phyloP scores from a whole-genome alignment of 2,797 vertebrate species.

The Spondyliosoma cantharus region DNA sequence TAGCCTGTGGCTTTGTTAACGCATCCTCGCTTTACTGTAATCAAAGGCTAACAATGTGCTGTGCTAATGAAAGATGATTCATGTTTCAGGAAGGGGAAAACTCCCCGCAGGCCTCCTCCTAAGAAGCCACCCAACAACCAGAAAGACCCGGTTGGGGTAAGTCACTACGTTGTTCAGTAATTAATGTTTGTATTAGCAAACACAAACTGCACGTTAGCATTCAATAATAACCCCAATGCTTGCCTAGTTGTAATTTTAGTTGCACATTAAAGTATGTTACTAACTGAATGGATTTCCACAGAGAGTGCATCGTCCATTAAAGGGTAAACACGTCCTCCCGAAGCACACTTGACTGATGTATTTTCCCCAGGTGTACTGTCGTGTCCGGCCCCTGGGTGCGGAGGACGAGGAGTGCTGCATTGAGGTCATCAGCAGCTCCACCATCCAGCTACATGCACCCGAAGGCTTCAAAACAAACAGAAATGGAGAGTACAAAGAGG shows the following conservation, averaged over 20 bases:
- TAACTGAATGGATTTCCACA: not conserved
- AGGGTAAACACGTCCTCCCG: not conserved
- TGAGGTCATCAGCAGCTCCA: slow-evolving; percentile 91
- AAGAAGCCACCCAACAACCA: slow-evolving; percentile 87
- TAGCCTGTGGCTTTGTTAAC: not conserved
- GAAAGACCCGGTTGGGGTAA: slow-evolving; percentile 95
- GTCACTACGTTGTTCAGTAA: slow-evolving; percentile 36
- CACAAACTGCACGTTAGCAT: not conserved
- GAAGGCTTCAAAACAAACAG: slow-evolving; percentile 90
- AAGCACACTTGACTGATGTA: not conserved
- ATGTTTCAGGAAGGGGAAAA: slow-evolving; percentile 84
- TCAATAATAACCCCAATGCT: not conserved
- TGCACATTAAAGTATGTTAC: not conserved
- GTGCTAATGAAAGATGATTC: not conserved
- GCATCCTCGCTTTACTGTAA: not conserved
- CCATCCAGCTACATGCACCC: slow-evolving; percentile 93
- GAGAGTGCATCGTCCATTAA: not conserved
- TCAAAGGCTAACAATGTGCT: not conserved
- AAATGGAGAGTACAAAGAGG: slow-evolving; percentile 96
- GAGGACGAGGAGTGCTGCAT: slow-evolving; percentile 91
- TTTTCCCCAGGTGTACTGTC: slow-evolving; percentile 90
- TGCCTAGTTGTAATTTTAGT: too few relatives aligned
- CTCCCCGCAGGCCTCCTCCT: slow-evolving; percentile 82
- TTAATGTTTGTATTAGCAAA: not conserved
- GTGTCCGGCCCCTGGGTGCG: slow-evolving; percentile 88